Percentiles rank a stretch among this genome's conserved stretches.
phyloP scores from a whole-genome alignment of 2,113 vertebrate species.

The Calidris pugnax region DNA sequence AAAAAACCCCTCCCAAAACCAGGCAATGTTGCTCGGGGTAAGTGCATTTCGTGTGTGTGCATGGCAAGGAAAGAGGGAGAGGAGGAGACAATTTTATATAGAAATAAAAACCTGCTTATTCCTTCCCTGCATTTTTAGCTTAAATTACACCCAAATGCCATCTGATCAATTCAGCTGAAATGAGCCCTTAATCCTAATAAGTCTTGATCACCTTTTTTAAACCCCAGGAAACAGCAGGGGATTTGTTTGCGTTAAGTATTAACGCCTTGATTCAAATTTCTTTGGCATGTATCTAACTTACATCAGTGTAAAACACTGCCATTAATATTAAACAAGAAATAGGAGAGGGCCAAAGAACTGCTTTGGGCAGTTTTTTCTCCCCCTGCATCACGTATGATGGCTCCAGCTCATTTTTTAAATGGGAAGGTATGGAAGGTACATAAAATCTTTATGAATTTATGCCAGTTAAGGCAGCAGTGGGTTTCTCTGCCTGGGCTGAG shows the following conservation, averaged over 20 bases:
- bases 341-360: background rate
- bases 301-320: background rate
- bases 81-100: background rate
- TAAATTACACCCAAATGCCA: constrained; percentile 44
- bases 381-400: rapidly evolving
- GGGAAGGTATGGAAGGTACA: background rate
- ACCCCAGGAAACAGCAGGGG: background rate
- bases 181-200: constrained; percentile 55
- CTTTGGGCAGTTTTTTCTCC: background rate
- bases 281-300: background rate
- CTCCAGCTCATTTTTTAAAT: background rate
- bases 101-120: constrained; percentile 18
- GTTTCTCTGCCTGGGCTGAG: background rate
- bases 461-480: background rate
- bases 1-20: background rate
- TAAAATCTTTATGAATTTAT: background rate
- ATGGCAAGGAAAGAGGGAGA: background rate
- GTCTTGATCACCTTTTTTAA: constrained; percentile 47
- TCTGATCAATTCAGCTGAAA: constrained; percentile 46
- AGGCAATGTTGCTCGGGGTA: background rate
- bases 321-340: background rate
- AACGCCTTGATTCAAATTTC: background rate
- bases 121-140: constrained; percentile 35
- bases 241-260: background rate
- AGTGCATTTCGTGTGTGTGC: background rate